phyloP scores from a whole-genome alignment of 2,888 invertebrate species.

The Heteromurus nitidus region DNA sequence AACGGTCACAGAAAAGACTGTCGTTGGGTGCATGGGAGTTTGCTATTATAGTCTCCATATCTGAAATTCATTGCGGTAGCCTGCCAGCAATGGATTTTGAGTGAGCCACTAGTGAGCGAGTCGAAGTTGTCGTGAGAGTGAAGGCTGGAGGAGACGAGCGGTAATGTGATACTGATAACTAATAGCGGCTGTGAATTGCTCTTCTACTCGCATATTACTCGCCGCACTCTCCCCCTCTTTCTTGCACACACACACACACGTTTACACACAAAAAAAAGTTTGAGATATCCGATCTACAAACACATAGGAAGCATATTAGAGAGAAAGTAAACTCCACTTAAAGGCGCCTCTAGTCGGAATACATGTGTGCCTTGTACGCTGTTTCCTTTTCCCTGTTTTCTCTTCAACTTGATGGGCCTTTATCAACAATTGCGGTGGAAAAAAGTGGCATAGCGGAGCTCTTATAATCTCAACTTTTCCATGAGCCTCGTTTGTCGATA shows the following conservation, averaged over 20 bases:
- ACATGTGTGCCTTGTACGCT: no score
- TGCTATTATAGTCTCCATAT: not conserved
- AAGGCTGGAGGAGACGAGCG: slow-evolving; percentile 34
- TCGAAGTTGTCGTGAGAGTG: no score
- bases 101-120: not conserved
- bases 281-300: not conserved
- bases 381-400: no score
- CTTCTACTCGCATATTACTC: slow-evolving; percentile 13
- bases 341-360: no score
- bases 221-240: not conserved
- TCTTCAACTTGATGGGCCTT: no score
- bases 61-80: slow-evolving; percentile 9
- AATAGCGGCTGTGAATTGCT: slow-evolving; percentile 42
- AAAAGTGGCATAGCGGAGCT: no score
- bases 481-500: slow-evolving; percentile 32
- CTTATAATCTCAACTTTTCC: no score
- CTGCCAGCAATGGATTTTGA: not conserved
- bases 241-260: not conserved
- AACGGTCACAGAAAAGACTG: not conserved
- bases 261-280: not conserved
- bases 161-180: slow-evolving; percentile 40
- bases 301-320: not conserved
- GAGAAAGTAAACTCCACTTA: not conserved
- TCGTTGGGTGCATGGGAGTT: slow-evolving; percentile 3
- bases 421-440: no score